Conservation (phyloP, 2,888 invertebrate genomes). For the Andrena fulva region DNA sequence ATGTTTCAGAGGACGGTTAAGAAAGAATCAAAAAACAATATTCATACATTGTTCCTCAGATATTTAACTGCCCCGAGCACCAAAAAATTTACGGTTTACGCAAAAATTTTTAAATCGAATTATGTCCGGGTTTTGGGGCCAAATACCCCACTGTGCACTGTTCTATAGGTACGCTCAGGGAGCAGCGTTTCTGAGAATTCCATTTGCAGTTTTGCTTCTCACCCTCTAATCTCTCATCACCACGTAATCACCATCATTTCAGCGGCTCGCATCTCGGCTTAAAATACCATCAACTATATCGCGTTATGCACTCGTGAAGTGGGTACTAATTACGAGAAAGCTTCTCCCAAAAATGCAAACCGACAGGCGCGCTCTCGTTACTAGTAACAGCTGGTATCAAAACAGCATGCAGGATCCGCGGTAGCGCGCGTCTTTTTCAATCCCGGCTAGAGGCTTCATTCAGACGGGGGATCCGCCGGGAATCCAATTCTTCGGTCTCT, state of each 20-base stretch:
- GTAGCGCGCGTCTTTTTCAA: neutral
- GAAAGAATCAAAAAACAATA: too few relatives aligned
- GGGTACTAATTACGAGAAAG: neutral
- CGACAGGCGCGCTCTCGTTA: neutral
- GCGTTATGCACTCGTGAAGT: neutral
- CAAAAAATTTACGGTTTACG: too few relatives aligned
- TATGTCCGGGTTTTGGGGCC: too few relatives aligned
- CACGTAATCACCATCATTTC: slow-evolving; percentile 6
- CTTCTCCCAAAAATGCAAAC: neutral
- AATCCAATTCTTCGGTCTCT: slow-evolving; percentile 15
- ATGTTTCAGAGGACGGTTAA: too few relatives aligned
- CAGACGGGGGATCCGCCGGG: neutral
- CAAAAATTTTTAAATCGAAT: too few relatives aligned
- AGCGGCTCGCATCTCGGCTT: neutral
- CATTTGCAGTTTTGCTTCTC: neutral
- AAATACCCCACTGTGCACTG: too few relatives aligned
- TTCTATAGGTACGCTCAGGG: too few relatives aligned
- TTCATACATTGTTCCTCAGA: too few relatives aligned
- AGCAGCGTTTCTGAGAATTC: neutral
- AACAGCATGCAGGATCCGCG: neutral
- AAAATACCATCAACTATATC: neutral
- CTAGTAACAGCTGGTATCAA: neutral
- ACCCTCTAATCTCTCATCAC: neutral
- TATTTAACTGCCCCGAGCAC: too few relatives aligned
- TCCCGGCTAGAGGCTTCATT: neutral